These are phyloP conservation scores for Ceyx erithaca DNA, from an alignment of 2,797 vertebrate genomes.

Conservation along the genomic window DNA sequence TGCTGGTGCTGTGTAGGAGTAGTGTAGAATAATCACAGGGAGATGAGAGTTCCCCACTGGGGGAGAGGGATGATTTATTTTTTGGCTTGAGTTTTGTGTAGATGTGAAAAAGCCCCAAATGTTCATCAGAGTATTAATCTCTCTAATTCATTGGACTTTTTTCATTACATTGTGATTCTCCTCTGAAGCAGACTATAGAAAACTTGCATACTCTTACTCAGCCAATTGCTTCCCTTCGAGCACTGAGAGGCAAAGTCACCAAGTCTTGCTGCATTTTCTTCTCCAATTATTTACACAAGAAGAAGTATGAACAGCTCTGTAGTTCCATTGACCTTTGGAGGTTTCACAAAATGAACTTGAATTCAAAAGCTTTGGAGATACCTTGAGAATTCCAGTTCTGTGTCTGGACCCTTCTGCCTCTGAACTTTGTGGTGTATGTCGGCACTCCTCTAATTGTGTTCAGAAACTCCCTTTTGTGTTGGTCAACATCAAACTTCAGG, in stretches of 20 bases:
- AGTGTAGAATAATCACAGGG: neutral
- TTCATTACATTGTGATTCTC: neutral
- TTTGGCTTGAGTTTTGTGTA: neutral
- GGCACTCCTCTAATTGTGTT: too few relatives aligned
- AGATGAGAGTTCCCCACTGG: neutral
- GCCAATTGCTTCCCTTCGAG: neutral
- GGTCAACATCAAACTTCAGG: neutral
- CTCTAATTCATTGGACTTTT: neutral
- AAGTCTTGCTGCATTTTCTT: neutral
- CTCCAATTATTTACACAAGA: neutral
- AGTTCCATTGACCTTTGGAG: neutral
- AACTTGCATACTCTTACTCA: neutral
- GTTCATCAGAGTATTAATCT: neutral
- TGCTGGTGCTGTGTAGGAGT: neutral
- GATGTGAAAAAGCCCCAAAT: neutral
- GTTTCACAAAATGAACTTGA: neutral
- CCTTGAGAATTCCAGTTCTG: neutral
- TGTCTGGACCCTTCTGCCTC: neutral
- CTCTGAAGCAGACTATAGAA: neutral
- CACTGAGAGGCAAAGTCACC: neutral
- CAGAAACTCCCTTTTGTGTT: neutral
- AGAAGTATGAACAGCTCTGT: neutral
- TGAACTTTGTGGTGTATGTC: neutral
- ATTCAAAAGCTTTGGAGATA: neutral
- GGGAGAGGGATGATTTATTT: neutral